A percentile compares a stretch with the other conserved stretches of the same genome.
phyloP scores from a whole-genome alignment of 2,888 invertebrate species.

The Agrochola circellaris region DNA sequence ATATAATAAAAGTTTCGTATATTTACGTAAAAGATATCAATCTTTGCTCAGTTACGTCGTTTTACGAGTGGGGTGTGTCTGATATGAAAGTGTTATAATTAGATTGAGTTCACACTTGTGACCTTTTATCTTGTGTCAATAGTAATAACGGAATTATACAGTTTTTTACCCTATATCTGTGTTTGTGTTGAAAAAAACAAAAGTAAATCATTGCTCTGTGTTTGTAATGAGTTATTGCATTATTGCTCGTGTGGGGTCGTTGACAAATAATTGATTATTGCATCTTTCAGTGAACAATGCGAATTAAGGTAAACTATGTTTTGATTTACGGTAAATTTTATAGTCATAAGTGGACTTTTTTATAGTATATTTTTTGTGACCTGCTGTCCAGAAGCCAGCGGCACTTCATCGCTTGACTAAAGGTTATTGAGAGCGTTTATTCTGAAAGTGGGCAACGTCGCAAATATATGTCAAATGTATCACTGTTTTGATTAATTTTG shows the following conservation, averaged over 20 bases:
- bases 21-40: slow-evolving; percentile 39
- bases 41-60: slow-evolving; percentile 52
- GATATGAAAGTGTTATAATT: slow-evolving; percentile 55
- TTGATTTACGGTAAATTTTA: too few relatives aligned
- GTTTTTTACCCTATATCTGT: slow-evolving; percentile 51
- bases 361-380: background rate
- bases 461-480: too few relatives aligned
- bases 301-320: background rate
- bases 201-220: slow-evolving; percentile 19
- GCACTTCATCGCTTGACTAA: too few relatives aligned
- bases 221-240: slow-evolving; percentile 10
- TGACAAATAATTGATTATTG: slow-evolving; percentile 9
- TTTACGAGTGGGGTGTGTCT: slow-evolving; percentile 67
- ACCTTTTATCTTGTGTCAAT: slow-evolving; percentile 65
- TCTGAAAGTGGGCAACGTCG: too few relatives aligned
- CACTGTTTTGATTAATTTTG: too few relatives aligned
- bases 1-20: slow-evolving; percentile 22
- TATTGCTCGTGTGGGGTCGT: slow-evolving; percentile 25
- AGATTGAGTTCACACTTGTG: slow-evolving; percentile 50
- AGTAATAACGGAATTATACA: slow-evolving; percentile 62
- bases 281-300: background rate
- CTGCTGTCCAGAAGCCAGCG: background rate
- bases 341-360: too few relatives aligned
- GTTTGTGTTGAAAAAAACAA: slow-evolving; percentile 40
- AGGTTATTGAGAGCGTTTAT: too few relatives aligned